Evolutionary conservation across 2,113 vertebrate genomes (phyloP), one percentile per base, ranked within the genome.

Genomic region (Phainopepla nitens): DNA sequence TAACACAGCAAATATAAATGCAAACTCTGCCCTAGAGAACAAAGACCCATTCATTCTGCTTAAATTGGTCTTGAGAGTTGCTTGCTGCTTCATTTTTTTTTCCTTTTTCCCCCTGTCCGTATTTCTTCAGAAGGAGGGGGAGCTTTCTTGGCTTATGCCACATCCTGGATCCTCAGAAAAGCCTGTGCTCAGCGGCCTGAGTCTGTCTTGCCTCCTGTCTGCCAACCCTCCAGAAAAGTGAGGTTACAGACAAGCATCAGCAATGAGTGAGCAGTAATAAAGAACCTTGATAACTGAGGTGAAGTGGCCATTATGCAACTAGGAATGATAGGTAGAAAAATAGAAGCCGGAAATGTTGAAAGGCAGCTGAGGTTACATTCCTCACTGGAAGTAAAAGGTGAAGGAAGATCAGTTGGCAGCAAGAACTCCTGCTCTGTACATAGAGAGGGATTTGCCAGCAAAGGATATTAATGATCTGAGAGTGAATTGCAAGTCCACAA

Each of bases 1-100:
- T 93, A 96, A 92, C 92, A 94, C 85, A 94, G 96, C 94, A 96
- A 95, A 94, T 95, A 89, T 88, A 93, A 97, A 96, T 92, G 79
- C 94, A 96, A 84, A 89, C 44, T 7, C 69, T 97, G 76, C 92
- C 76, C 69, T 53, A n/a, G 76, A 95, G 86, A 96, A 95, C 94
- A 97, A 96, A 96, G 90, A 65, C 61, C 57, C 57, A 95, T 96
- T 96, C 90, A 94, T 95, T 89, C 86, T 82, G 19, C 60, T 50
- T 66, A 95, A 90, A 90, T 71, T 90, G 80, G 78, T 92, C 82
- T 88, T 93, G 92, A 92, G 85, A 82, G 88, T 85, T 94, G 87
- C 78, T 93, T 94, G 83, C 89, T 89, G 35, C 72, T 92, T 29
- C 45, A 25, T 45, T 91, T 89, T 60, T 70, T 56, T 35, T 24